A percentile compares a stretch with the other conserved stretches of the same genome.
Conservation (phyloP, 2,888 invertebrate genomes). For the Arctia plantaginis region DNA sequence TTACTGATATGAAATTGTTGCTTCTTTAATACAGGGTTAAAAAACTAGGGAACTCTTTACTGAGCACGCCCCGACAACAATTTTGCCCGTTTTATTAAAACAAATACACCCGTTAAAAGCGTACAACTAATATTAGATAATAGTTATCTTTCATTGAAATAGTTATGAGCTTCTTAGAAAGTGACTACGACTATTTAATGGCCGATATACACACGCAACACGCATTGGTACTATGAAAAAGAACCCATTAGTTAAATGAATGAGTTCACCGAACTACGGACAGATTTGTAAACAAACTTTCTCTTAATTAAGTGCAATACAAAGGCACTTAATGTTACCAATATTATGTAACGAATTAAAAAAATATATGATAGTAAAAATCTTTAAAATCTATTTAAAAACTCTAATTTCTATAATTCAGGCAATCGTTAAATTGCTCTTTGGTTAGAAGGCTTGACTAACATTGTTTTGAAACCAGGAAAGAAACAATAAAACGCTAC, state of each 20-base stretch:
- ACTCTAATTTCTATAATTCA: background rate
- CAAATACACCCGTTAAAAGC: background rate
- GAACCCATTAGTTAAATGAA: background rate
- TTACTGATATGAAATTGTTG: too few relatives aligned
- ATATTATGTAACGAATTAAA: background rate
- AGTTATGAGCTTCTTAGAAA: background rate
- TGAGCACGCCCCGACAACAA: too few relatives aligned
- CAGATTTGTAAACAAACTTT: conserved; percentile 13
- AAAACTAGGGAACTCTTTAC: too few relatives aligned
- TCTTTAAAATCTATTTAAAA: too few relatives aligned
- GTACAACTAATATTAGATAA: background rate
- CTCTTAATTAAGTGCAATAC: background rate
- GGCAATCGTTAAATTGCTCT: background rate
- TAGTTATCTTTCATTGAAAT: conserved; percentile 1
- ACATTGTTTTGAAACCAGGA: background rate
- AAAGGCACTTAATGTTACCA: background rate
- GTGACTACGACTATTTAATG: background rate
- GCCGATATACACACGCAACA: conserved; percentile 4
- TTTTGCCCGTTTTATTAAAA: too few relatives aligned
- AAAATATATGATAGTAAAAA: too few relatives aligned
- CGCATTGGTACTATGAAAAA: background rate
- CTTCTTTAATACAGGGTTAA: too few relatives aligned
- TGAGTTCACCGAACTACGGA: conserved; percentile 5
- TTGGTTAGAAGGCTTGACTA: background rate
- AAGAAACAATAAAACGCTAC: too few relatives aligned